phyloP scores from a whole-genome alignment of 2,113 vertebrate genomes.

The Otus sunia region DNA sequence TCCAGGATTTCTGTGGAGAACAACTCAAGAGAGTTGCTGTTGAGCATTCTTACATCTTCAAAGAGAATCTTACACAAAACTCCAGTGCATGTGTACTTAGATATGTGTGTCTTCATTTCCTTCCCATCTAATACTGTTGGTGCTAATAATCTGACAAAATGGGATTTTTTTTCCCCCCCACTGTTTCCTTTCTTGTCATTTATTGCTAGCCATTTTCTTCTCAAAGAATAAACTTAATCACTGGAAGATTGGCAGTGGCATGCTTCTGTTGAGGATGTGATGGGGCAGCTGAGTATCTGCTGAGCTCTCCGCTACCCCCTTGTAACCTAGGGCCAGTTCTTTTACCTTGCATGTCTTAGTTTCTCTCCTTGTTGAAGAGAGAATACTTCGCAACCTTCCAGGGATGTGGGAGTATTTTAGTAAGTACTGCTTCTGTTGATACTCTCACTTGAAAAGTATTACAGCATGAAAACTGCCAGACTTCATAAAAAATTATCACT shows the following conservation, averaged over 20 bases:
- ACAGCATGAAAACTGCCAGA: neutral
- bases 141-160: neutral
- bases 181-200: neutral
- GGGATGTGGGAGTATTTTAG: neutral
- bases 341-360: neutral
- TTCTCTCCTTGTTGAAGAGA: neutral
- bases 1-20: neutral
- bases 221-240: neutral
- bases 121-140: neutral
- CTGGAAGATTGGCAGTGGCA: neutral
- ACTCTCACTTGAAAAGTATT: neutral
- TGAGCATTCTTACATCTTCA: neutral
- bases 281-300: neutral
- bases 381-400: neutral
- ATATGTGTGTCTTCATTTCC: neutral
- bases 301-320: neutral
- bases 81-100: accelerated
- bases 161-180: accelerated
- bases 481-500: neutral
- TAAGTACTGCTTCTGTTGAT: neutral
- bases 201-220: neutral
- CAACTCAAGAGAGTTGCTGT: neutral
- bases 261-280: neutral
- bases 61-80: neutral
- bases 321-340: neutral